These are phyloP conservation scores for Oreocharis arfaki DNA, from an alignment of 2,113 vertebrate species.

Conservation along the genomic window DNA sequence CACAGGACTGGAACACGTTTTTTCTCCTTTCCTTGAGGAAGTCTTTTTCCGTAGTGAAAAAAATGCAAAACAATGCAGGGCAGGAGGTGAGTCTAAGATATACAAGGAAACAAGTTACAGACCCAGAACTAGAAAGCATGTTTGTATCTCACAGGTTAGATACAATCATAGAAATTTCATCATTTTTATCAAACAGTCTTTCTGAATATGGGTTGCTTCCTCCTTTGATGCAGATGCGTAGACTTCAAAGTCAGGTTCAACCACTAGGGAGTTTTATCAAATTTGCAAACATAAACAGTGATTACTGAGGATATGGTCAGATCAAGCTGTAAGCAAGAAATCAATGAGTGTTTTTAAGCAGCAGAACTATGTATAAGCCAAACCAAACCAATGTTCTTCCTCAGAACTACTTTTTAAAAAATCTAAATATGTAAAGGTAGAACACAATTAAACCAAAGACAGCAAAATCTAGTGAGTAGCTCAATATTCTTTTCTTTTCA, in stretches of 20 bases:
- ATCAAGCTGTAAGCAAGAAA: not conserved
- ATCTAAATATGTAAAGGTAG: not conserved
- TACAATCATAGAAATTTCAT: not conserved
- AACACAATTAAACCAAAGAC: not conserved
- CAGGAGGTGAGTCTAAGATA: not conserved
- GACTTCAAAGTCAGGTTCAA: not conserved
- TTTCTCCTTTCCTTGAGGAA: not conserved
- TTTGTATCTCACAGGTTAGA: not conserved
- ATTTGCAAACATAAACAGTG: not conserved
- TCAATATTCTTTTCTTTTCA: not conserved
- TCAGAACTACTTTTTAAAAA: not conserved
- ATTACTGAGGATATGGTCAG: not conserved
- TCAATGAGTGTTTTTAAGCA: not conserved
- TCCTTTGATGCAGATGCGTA: not conserved
- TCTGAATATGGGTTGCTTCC: not conserved
- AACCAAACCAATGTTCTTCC: not conserved
- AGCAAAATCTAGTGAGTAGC: not conserved
- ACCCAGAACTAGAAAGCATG: not conserved
- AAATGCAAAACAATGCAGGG: not conserved
- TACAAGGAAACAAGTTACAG: not conserved
- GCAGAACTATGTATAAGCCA: not conserved
- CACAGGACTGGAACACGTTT: not conserved
- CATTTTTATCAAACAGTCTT: not conserved
- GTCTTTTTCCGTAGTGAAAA: not conserved
- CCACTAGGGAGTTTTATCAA: not conserved